Base-by-base conservation (phyloP, 2,797 vertebrate genomes). In the Rhynchonycteris naso region DNA sequence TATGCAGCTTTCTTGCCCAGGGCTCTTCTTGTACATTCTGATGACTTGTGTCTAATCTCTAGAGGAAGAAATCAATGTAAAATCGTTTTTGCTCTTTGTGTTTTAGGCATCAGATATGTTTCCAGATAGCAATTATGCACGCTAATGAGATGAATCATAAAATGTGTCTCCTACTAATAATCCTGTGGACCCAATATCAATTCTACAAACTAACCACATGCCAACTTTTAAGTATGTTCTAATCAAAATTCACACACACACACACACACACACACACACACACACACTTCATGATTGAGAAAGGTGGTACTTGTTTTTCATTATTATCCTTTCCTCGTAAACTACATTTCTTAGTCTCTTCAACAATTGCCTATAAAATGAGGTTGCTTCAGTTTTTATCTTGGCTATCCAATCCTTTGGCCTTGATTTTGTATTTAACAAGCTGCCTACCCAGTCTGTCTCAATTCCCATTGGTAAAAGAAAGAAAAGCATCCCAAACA, bases 381-480 rank as follows among this genome's bases (percentile, higher is more conserved):
- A 90, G 33, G 28, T 82, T 93, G 63, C 63, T 90, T 96, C 16
- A 50, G 38, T 59, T 96, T 72, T 96, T 93, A 95, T 93, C 95
- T 85, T 75, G 68, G 72, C 78, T 90, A 94, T 91, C 52, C 50
- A 94, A 95, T 93, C 72, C 80, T 5, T 93, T 92, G 88, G 68
- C 76, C 92, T 97, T 95, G 80, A 96, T 94, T 96, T 96, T 92
- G 52, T 88, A 90, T 90, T 94, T 96, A 95, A 94, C 84, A 96
- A 94, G 56, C 21, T 76, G 18, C 75, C 69, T 87, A 85, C 69
- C 18, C 19, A 52, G 52, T 56, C 79, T 93, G 54, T 94, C 72
- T 97, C 80, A 97, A 78, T 95, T 97, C 90, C 80, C 87, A 90
- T 50, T 79, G 76, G 76, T 95, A 79, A 93, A 93, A 91, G 72